Base-by-base conservation (phyloP, 2,113 vertebrate species). In the Nerophis ophidion region DNA sequence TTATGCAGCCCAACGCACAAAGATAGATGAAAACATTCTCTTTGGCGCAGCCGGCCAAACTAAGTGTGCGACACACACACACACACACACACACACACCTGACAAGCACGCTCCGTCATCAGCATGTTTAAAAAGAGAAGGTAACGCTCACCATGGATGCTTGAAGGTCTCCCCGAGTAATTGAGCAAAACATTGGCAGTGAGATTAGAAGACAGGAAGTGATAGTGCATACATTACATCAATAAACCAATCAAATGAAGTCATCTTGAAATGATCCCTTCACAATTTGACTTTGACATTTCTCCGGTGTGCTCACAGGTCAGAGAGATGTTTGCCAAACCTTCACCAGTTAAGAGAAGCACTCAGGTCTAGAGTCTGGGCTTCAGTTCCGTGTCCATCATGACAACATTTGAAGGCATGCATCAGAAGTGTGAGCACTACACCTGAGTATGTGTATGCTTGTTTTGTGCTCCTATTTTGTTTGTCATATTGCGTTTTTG, bases 211-310 rank as follows among this genome's bases (percentile, higher is more conserved):
- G 63, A 59, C 72, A 64, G 47, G 15, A 14, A 61, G 61, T 16
- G 67, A 9, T 9, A 44, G 10, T 3, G 5, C 40, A 44, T 4
- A 12, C 40, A 44, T 12, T 44, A 44, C 40, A 12, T 44, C 12
- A 44, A 44, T 66, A 68, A 55, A 79, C 67, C 75, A 72, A 77
- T 83, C 68, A 81, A 80, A 77, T 76, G 46, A 77, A 80, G 79
- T 70, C 70, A 36, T 61, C 74, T 81, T 66, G 62, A 77, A 84
- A 86, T 88, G 86, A 81, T 87, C 82, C 62, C 55, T 75, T 83
- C 70, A 77, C 65, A 54, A 64, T 77, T 75, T 87, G 77, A 84
- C 76, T 77, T 52, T 44, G 63, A 55, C 70, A 66, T 71, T n/a
- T 55, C 62, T 59, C 64, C 55, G 70, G 72, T 71, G 40, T 60